These are phyloP conservation scores for Spinus olivaceus DNA, from an alignment of 2,797 vertebrate species.

Conservation along the genomic window DNA sequence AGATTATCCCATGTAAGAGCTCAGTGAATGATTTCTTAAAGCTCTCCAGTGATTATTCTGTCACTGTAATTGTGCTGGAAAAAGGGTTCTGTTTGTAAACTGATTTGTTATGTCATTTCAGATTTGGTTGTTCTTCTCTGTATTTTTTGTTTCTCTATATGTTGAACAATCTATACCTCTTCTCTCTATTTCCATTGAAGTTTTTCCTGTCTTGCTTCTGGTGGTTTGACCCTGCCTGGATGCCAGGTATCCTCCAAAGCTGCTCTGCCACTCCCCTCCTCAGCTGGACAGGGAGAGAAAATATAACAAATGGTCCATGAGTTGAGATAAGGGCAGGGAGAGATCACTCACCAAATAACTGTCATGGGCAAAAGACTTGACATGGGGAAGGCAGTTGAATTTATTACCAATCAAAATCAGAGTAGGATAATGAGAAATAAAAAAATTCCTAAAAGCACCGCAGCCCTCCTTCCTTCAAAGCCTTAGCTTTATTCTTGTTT, in stretches of 20 bases:
- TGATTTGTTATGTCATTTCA: slow-evolving; percentile 35
- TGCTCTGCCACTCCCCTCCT: not conserved
- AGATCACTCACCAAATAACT: not conserved
- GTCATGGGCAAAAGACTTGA: not conserved
- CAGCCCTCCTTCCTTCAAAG: not conserved
- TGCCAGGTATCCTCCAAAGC: not conserved
- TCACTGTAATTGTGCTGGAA: slow-evolving; percentile 27
- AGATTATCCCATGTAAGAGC: slow-evolving; percentile 44
- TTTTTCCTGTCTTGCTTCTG: not conserved
- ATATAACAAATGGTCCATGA: not conserved
- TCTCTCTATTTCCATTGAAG: not conserved
- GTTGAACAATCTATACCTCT: slow-evolving; percentile 1
- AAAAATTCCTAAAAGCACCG: not conserved
- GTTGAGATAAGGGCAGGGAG: not conserved
- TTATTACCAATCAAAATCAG: not conserved
- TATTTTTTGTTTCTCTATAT: slow-evolving; percentile 35
- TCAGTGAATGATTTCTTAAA: slow-evolving; percentile 49
- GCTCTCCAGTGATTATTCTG: slow-evolving; percentile 49
- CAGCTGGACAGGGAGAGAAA: not conserved
- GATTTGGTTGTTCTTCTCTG: slow-evolving; percentile 18
- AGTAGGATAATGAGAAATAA: not conserved
- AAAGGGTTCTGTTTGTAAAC: slow-evolving; percentile 47
- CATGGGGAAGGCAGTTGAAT: not conserved
- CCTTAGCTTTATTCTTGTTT: not conserved
- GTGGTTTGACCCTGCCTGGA: not conserved